Evolutionary conservation across 2,888 invertebrate genomes (phyloP).

Genomic region (Agrochola lota): DNA sequence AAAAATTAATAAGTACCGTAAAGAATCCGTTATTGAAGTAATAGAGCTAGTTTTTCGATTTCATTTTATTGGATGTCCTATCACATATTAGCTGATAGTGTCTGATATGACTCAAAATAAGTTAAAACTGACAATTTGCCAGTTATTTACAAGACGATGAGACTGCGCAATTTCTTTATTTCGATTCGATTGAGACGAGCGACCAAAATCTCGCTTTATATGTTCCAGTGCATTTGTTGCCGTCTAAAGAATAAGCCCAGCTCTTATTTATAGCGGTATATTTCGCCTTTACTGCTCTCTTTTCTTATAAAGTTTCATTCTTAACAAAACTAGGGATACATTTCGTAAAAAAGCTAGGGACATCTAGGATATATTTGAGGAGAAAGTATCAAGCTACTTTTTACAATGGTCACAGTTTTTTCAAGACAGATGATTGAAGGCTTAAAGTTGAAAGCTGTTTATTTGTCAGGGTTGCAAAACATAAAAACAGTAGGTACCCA

Average conservation of each 20-base stretch:
- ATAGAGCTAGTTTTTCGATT: constrained; percentile 77
- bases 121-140: constrained; percentile 76
- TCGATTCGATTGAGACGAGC: constrained; percentile 75
- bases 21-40: constrained; percentile 43
- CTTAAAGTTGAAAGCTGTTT: constrained; percentile 26
- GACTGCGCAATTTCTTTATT: constrained; percentile 81
- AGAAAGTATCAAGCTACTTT: constrained; percentile 15
- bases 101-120: constrained; percentile 76
- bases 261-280: constrained; percentile 79
- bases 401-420: constrained; percentile 19
- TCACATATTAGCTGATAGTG: constrained; percentile 74
- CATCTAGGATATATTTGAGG: constrained; percentile 7
- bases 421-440: constrained; percentile 28
- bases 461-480: constrained; percentile 25
- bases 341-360: constrained; percentile 21
- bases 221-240: constrained; percentile 73
- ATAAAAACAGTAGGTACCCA: not conserved
- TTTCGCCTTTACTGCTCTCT: constrained; percentile 74
- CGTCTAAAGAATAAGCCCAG: constrained; percentile 73
- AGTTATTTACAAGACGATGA: constrained; percentile 83
- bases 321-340: constrained; percentile 46
- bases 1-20: not conserved
- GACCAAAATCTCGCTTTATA: constrained; percentile 69
- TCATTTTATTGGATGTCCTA: constrained; percentile 76
- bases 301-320: constrained; percentile 70